These are phyloP conservation scores for Phlogophora meticulosa DNA, from an alignment of 2,888 invertebrate species.

Conservation along the genomic window DNA sequence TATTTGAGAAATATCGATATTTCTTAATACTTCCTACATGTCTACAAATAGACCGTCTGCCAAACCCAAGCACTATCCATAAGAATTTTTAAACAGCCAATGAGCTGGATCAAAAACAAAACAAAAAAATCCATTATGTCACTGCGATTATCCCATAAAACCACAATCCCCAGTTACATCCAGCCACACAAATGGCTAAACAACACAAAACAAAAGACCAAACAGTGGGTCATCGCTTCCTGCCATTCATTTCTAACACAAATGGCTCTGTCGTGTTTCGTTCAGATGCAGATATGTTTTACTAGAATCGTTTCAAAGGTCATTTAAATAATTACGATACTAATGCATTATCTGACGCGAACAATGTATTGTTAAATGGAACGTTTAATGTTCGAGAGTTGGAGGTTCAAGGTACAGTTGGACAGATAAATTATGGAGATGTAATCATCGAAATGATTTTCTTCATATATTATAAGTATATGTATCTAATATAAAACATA, in stretches of 20 bases:
- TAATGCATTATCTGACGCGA: conserved; percentile 43
- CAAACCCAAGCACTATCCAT: not conserved
- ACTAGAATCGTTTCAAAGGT: conserved; percentile 53
- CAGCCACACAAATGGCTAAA: conserved; percentile 15
- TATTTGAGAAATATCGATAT: too few relatives aligned
- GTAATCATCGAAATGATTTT: too few relatives aligned
- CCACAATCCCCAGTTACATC: conserved; percentile 23
- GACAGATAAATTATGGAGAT: conserved; percentile 5
- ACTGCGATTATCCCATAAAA: conserved; percentile 16
- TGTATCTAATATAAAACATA: too few relatives aligned
- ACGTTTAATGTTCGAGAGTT: conserved; percentile 20
- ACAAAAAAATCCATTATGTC: too few relatives aligned
- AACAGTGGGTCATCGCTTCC: conserved; percentile 56
- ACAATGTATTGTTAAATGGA: conserved; percentile 40
- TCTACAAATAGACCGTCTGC: not conserved
- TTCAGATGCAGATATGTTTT: conserved; percentile 31
- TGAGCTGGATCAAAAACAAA: not conserved
- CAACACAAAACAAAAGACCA: conserved; percentile 41
- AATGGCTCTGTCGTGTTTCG: conserved; percentile 32
- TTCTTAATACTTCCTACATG: too few relatives aligned
- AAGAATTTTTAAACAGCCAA: not conserved
- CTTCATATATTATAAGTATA: too few relatives aligned
- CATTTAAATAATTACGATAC: conserved; percentile 57
- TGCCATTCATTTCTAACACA: conserved; percentile 55
- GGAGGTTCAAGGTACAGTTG: conserved; percentile 44